Evolutionary conservation across 2,888 invertebrate genomes (phyloP), one percentile per base, ranked within the genome.

Genomic region (Caenorhabditis zanzibari): DNA sequence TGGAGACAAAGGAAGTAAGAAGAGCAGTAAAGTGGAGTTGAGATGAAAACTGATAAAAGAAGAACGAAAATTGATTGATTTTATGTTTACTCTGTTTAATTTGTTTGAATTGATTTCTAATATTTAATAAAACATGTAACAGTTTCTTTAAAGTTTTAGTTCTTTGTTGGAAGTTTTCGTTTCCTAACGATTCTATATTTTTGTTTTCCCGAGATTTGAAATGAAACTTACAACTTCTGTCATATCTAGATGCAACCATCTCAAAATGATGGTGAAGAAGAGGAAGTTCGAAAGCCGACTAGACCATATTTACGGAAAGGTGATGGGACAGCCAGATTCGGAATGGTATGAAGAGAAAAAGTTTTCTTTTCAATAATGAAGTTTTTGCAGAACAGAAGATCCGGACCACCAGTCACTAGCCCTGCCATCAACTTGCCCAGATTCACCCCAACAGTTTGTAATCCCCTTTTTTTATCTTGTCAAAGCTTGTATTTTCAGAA

Each of bases 301-400:
- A 49, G 49, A 44, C 68, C 73, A 6, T 83, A 58, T 54, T 71
- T 83, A 52, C 61, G 52, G 52, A 79, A 75, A 71, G 83, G 79
- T 4, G 47, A 79, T 59, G 83, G 83, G n/a, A 83, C 79, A 0
- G 82, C 82, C 0, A 24, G 82, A 52, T 82, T 82, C 41, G 19
- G 63, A 59, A 66, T 63, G 75, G 81, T 75, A 9, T 0, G 16
- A 35, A 44, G 7, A n/a, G n/a, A n/a, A n/a, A n/a, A n/a, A n/a
- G n/a, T n/a, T n/a, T n/a, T n/a, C n/a, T n/a, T n/a, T n/a, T n/a
- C n/a, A n/a, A n/a, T n/a, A n/a, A n/a, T n/a, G n/a, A n/a, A n/a
- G n/a, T n/a, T n/a, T n/a, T 22, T 44, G 12, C 35, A 73, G 73
- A n/a, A 22, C 1, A 58, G 44, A 58, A 44, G 24, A 54, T 58